These are phyloP conservation scores for Tachina grossa DNA, from an alignment of 2,888 invertebrate genomes.

Conservation along the genomic window DNA sequence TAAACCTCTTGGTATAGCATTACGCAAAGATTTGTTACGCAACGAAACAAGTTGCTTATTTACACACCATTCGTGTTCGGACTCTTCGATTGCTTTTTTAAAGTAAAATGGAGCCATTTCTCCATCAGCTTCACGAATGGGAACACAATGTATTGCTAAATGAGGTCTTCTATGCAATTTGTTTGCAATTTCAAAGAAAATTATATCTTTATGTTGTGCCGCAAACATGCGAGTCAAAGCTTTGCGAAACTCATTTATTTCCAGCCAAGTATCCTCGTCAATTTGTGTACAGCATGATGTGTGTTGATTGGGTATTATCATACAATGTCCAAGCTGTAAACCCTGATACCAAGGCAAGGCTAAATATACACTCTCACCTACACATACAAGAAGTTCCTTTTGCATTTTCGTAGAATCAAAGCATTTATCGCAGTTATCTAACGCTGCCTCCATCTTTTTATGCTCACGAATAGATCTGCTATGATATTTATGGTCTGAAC, in stretches of 20 bases:
- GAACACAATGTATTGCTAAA: conserved; percentile 94
- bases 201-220: conserved; percentile 88
- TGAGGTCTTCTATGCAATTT: conserved; percentile 90
- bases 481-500: conserved; percentile 86
- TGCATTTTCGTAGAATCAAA: conserved; percentile 90
- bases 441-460: conserved; percentile 86
- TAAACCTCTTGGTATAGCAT: conserved; percentile 94
- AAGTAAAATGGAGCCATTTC: conserved; percentile 97
- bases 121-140: conserved; percentile 87
- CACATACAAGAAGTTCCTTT: conserved; percentile 92
- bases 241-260: conserved; percentile 90
- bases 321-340: conserved; percentile 92
- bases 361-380: conserved; percentile 92
- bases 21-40: conserved; percentile 87
- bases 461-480: conserved; percentile 90
- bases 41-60: conserved; percentile 95
- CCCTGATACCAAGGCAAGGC: conserved; percentile 91
- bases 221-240: conserved; percentile 91
- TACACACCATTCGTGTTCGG: conserved; percentile 96
- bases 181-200: conserved; percentile 95
- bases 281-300: conserved; percentile 89
- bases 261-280: conserved; percentile 97
- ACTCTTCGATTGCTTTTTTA: conserved; percentile 98
- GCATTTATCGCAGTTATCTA: conserved; percentile 89
- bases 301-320: conserved; percentile 93